phyloP scores from a whole-genome alignment of 2,113 vertebrate genomes.

The Alaudala cheleensis region DNA sequence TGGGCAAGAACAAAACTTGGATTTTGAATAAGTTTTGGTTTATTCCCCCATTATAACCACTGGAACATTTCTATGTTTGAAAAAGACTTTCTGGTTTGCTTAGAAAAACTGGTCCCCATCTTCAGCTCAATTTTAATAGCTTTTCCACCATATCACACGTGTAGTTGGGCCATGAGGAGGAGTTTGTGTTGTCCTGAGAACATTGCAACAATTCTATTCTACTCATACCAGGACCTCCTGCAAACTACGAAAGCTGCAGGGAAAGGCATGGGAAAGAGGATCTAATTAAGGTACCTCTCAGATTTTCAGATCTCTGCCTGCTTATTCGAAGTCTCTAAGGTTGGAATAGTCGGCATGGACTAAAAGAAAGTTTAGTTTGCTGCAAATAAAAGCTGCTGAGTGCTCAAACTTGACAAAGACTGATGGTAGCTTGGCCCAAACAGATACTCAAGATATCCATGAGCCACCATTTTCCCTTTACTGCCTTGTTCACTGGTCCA shows the following conservation, averaged over 20 bases:
- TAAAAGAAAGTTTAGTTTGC: background rate
- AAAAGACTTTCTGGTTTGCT: background rate
- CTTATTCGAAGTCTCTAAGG: background rate
- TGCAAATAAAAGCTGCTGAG: background rate
- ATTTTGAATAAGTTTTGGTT: background rate
- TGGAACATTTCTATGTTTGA: background rate
- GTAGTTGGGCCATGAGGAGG: background rate
- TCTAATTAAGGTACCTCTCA: background rate
- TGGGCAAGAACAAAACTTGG: background rate
- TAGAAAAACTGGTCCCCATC: background rate
- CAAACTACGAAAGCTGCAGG: background rate
- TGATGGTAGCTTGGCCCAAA: background rate
- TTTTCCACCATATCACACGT: rapidly evolving
- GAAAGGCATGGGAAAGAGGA: background rate
- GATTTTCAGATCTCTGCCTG: background rate
- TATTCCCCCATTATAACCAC: background rate
- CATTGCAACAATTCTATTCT: background rate
- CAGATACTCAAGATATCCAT: background rate
- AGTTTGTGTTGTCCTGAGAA: background rate
- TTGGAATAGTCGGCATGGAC: background rate
- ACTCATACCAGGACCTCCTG: background rate
- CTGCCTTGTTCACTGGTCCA: background rate
- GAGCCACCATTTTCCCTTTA: background rate
- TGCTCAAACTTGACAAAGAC: background rate
- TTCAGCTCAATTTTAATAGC: background rate